Percentiles rank a stretch among this genome's conserved stretches.
Evolutionary conservation across 2,888 invertebrate genomes (phyloP).

Genomic region (Villa cingulata): DNA sequence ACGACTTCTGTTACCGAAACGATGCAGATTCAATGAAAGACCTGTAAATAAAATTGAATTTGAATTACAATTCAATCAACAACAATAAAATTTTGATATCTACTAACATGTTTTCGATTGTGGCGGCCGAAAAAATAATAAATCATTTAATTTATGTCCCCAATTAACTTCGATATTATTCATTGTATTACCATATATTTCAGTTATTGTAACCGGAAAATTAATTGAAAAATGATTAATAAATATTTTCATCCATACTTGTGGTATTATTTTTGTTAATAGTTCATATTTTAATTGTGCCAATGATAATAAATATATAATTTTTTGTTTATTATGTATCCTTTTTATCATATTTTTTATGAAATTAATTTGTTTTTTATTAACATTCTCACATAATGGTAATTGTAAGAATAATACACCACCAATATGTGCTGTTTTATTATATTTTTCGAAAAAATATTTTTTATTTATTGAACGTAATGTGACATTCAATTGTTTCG

Average conservation of each 20-base stretch:
- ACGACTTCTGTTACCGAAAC: constrained; percentile 30
- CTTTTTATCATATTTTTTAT: constrained; percentile 27
- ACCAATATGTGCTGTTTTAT: constrained; percentile 27
- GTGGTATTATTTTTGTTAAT: constrained; percentile 28
- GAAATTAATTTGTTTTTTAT: constrained; percentile 19
- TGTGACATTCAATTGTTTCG: constrained; percentile 27
- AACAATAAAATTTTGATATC: not conserved
- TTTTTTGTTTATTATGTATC: constrained; percentile 28
- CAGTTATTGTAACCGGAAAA: constrained; percentile 33
- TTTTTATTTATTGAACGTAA: constrained; percentile 30
- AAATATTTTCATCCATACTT: constrained; percentile 29
- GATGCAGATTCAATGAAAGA: constrained; percentile 32
- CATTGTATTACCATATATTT: constrained; percentile 27
- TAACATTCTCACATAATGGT: constrained; percentile 15
- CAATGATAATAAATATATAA: constrained; percentile 30
- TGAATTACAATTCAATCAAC: not conserved
- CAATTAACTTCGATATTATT: constrained; percentile 27
- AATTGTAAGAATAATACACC: constrained; percentile 32
- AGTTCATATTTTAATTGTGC: constrained; percentile 31
- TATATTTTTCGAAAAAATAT: constrained; percentile 28
- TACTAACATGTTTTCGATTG: constrained; percentile 33
- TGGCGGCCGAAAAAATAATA: constrained; percentile 31
- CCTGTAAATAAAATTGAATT: constrained; percentile 17
- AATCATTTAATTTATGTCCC: constrained; percentile 31
- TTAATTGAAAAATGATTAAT: constrained; percentile 33